Evolutionary conservation across 2,113 vertebrate genomes (phyloP).

Genomic region (Fulmarus glacialis): DNA sequence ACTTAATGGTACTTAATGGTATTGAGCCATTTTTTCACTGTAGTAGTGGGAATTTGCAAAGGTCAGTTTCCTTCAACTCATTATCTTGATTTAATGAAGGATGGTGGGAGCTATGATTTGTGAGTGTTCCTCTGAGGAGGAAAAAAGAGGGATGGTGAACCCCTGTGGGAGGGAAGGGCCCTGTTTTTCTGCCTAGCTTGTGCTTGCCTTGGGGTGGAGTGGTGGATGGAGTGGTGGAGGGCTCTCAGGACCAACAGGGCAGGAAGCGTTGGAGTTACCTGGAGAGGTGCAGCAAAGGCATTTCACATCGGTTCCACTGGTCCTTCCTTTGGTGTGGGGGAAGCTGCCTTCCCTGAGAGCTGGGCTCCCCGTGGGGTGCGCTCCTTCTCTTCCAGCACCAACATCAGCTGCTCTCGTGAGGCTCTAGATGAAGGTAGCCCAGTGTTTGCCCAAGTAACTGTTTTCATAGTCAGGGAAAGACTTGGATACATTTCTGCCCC

Average conservation of each 20-base stretch:
- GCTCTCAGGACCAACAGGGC: not conserved
- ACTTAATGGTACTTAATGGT: not conserved
- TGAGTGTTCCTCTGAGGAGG: not conserved
- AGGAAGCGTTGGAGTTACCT: not conserved
- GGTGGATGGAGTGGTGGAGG: not conserved
- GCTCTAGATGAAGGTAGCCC: not conserved
- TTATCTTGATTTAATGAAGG: not conserved
- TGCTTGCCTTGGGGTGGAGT: not conserved
- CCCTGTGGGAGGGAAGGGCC: not conserved
- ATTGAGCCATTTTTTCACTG: not conserved
- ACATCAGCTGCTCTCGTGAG: not conserved
- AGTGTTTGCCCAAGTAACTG: not conserved
- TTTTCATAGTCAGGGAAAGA: not conserved
- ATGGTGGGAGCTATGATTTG: not conserved
- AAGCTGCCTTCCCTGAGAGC: not conserved
- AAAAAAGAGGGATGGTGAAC: not conserved
- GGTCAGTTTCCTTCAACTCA: not conserved
- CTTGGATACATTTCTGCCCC: accelerated
- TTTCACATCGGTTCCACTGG: not conserved
- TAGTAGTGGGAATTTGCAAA: not conserved
- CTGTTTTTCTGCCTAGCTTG: not conserved
- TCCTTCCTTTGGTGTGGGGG: not conserved
- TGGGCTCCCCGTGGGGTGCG: accelerated
- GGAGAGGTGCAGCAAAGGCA: not conserved
- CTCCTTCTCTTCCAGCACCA: not conserved